These are phyloP conservation scores for Megalopta genalis DNA, from an alignment of 1,140 invertebrate genomes.

Conservation along the genomic window DNA sequence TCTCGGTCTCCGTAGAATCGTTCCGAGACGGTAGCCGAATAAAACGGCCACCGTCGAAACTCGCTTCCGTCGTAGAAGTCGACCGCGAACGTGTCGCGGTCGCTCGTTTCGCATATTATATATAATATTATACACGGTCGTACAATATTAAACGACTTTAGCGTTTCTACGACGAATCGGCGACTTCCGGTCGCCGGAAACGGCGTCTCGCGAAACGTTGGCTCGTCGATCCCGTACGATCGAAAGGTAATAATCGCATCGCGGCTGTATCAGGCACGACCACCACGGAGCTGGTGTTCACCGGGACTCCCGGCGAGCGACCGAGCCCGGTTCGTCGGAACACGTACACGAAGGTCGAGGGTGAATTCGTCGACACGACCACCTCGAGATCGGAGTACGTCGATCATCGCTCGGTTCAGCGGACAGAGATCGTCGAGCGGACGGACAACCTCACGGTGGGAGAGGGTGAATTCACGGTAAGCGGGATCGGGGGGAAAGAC, in stretches of 20 bases:
- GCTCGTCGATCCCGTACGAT: too few relatives aligned
- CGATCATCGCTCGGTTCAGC: conserved; percentile 85
- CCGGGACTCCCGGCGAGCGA: conserved; percentile 83
- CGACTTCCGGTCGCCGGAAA: too few relatives aligned
- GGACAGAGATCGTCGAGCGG: conserved; percentile 82
- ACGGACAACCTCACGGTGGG: conserved; percentile 85
- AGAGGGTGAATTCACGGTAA: conserved; percentile 81
- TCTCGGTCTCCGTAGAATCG: not conserved
- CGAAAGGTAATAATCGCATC: too few relatives aligned
- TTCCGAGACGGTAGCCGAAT: too few relatives aligned
- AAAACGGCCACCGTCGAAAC: too few relatives aligned
- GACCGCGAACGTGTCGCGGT: too few relatives aligned
- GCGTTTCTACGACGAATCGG: too few relatives aligned
- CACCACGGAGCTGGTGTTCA: conserved; percentile 84
- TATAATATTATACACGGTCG: too few relatives aligned
- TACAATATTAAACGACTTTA: too few relatives aligned
- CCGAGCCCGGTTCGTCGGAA: conserved; percentile 87
- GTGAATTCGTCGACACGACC: conserved; percentile 80
- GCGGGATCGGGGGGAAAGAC: conserved; percentile 6
- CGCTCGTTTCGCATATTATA: too few relatives aligned
- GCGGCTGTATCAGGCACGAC: conserved; percentile 79
- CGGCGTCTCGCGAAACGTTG: too few relatives aligned
- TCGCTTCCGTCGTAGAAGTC: too few relatives aligned
- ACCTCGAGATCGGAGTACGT: conserved; percentile 80
- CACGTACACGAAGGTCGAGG: conserved; percentile 88